Evolutionary conservation across 2,888 invertebrate species (phyloP).

Genomic region (Kuschelorhynchus macadamiae): DNA sequence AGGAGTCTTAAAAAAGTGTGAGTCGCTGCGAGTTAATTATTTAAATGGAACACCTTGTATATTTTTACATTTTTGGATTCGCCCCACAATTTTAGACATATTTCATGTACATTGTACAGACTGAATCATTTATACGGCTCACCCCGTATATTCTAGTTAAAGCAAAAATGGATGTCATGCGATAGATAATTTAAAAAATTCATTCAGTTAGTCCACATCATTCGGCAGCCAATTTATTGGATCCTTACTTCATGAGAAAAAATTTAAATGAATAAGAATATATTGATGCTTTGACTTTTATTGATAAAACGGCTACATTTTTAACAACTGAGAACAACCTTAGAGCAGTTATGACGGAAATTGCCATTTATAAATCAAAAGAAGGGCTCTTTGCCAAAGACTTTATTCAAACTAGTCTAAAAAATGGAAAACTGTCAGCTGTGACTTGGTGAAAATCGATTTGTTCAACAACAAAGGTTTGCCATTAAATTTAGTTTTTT

Average conservation of each 20-base stretch:
- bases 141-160: too few species aligned
- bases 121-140: too few species aligned
- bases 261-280: not conserved
- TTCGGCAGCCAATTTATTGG: not conserved
- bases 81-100: too few species aligned
- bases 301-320: not conserved
- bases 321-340: not conserved
- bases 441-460: not conserved
- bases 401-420: not conserved
- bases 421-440: constrained; percentile 1
- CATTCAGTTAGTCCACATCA: constrained; percentile 6
- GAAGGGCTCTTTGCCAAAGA: not conserved
- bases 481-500: too few species aligned
- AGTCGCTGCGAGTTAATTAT: too few species aligned
- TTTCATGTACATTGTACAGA: too few species aligned
- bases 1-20: too few species aligned
- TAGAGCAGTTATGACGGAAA: not conserved
- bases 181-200: too few species aligned
- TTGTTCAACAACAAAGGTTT: not conserved
- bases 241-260: not conserved
- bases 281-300: not conserved
- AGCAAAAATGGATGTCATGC: too few species aligned
- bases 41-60: too few species aligned
- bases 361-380: constrained; percentile 4
- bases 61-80: too few species aligned